Percentiles rank a stretch among this genome's conserved stretches.
These are phyloP conservation scores for Eptesicus fuscus DNA, from an alignment of 2,113 vertebrate species.

Conservation along the genomic window DNA sequence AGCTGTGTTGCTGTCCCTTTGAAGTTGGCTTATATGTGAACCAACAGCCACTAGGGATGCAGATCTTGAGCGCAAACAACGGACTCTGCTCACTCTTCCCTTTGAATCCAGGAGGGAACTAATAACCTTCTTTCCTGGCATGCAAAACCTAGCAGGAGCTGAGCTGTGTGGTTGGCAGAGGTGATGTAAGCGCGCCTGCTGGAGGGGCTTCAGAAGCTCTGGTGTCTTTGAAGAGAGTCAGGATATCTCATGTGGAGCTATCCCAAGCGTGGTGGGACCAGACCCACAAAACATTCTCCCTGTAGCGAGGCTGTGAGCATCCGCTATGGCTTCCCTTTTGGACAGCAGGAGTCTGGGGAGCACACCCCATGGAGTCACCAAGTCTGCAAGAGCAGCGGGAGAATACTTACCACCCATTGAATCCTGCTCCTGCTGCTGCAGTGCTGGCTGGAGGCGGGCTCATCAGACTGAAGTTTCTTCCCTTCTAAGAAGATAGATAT, in stretches of 20 bases:
- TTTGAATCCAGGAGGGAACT: conserved; percentile 63
- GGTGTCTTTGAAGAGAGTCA: conserved; percentile 50
- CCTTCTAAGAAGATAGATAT: neutral
- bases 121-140: conserved; percentile 8
- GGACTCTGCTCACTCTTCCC: neutral
- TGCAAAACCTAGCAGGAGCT: neutral
- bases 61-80: conserved; percentile 5
- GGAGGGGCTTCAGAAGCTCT: conserved; percentile 27
- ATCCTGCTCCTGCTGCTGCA: neutral
- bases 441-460: neutral
- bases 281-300: neutral
- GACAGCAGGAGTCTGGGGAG: neutral
- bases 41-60: neutral
- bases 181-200: neutral
- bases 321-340: neutral
- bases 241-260: conserved; percentile 9
- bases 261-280: neutral
- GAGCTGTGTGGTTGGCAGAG: neutral
- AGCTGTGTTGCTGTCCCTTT: neutral
- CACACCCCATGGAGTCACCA: neutral
- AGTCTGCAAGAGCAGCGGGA: neutral
- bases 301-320: neutral
- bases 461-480: conserved; percentile 6
- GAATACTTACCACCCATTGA: neutral
- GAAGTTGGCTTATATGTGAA: neutral